These are phyloP conservation scores for Psephotus haematonotus DNA, from an alignment of 2,113 vertebrate species.

Conservation along the genomic window DNA sequence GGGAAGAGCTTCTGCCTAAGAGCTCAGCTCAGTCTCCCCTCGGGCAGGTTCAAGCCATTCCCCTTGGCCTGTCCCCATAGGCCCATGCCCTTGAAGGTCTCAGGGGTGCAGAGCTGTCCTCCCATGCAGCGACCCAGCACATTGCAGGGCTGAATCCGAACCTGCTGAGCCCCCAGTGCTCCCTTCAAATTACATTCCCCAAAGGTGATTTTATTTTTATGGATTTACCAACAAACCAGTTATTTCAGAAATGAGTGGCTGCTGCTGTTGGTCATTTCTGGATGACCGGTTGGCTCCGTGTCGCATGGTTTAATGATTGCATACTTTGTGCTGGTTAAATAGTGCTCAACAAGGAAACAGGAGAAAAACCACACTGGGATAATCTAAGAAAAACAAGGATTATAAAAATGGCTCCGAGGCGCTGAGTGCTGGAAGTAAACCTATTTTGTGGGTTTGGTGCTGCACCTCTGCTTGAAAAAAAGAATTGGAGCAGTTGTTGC, in stretches of 20 bases:
- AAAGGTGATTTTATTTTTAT: neutral
- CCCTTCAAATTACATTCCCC: neutral
- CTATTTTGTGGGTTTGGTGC: constrained; percentile 22
- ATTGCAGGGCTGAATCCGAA: neutral
- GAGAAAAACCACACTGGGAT: constrained; percentile 47
- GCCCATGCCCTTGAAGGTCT: neutral
- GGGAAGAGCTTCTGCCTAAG: neutral
- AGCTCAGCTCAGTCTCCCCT: neutral
- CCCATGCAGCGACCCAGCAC: accelerated
- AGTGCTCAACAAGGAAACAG: neutral
- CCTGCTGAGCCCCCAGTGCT: neutral
- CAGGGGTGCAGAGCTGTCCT: accelerated
- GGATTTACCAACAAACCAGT: neutral
- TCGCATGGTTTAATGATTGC: neutral
- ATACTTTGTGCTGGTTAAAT: constrained; percentile 37
- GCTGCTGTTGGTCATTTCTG: neutral
- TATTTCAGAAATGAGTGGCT: neutral
- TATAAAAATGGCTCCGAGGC: constrained; percentile 13
- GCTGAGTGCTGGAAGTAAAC: constrained; percentile 12
- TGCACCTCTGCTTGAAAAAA: constrained; percentile 23
- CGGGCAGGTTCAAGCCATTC: neutral
- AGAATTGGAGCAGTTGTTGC: neutral
- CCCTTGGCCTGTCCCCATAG: neutral
- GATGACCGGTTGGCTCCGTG: neutral
- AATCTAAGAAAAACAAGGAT: constrained; percentile 48